Base-by-base conservation (phyloP, 1,140 invertebrate genomes). In the Diorhabda elongata region DNA sequence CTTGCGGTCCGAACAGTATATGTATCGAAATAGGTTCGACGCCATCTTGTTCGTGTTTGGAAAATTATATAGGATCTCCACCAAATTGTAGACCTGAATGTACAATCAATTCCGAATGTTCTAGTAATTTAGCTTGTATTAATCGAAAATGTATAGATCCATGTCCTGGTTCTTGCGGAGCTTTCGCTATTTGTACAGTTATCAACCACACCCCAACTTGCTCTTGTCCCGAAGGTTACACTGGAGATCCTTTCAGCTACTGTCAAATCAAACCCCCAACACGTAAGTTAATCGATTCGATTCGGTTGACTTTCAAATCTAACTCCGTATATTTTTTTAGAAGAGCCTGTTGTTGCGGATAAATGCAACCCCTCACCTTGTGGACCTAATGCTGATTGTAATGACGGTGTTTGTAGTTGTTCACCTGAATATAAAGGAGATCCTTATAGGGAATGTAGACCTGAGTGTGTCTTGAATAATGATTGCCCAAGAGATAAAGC, bases 331-430 rank as follows among this genome's bases (percentile, higher is more conserved):
- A 26, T 26, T 26, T 45, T 44, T 80, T 76, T 84, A 42, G 77
- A 82, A 42, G 77, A 82, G 61, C 77, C 79, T 63, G 82, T 85
- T 72, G 83, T 84, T 67, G 81, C 82, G 2, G 84, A 87, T 73
- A 83, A 87, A 2, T 92, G 91, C 73, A 85, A 89, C 81, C 91
- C 91, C 6, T 90, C 90, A 6, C 90, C 90, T 3, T 93, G 91
- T 83, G 92, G 92, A 57, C 77, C 80, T 26, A 94, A 94, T 81
- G 87, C 92, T 5, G 84, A 89, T 74, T 95, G 93, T 77, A 87
- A 89, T 45, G 83, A 89, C 63, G 84, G 87, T 26, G 76, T 84
- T n/a, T 91, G 89, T 70, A 82, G 81, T n/a, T 90, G 89, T 74
- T 72, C 87, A 69, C 82, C 85, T 4, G 87, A 88, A 73, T 90